These are phyloP conservation scores for Epinotia nisella DNA, from an alignment of 2,888 invertebrate species.

Conservation along the genomic window DNA sequence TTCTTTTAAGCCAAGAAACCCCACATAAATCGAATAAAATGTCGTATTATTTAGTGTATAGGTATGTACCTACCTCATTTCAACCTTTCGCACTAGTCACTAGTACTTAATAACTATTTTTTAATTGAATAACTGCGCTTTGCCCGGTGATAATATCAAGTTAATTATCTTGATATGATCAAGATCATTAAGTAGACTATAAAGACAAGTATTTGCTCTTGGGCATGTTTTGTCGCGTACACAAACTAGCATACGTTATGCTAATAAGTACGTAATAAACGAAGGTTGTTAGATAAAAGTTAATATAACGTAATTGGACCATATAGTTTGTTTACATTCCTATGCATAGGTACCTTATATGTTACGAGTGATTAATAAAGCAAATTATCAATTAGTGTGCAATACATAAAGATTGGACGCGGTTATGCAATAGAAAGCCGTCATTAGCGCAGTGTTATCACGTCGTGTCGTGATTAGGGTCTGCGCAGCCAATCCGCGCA, in stretches of 20 bases:
- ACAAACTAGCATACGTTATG: constrained; percentile 15
- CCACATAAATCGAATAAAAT: background rate
- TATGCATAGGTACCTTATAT: constrained; percentile 10
- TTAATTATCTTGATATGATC: constrained; percentile 1
- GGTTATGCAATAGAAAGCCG: constrained; percentile 68
- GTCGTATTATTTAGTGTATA: too few species aligned
- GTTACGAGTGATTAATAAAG: constrained; percentile 25
- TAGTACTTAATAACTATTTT: background rate
- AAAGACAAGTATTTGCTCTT: constrained; percentile 6
- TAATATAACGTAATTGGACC: constrained; percentile 12
- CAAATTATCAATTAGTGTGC: constrained; percentile 35
- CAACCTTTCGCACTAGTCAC: background rate
- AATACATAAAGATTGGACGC: constrained; percentile 48
- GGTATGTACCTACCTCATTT: background rate
- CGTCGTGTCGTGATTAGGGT: constrained; percentile 80
- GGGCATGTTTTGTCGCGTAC: background rate
- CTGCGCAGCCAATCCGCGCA: constrained; percentile 78
- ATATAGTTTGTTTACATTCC: constrained; percentile 29
- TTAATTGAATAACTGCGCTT: background rate
- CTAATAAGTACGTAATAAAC: constrained; percentile 16
- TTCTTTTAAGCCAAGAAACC: background rate
- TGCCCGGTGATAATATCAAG: background rate
- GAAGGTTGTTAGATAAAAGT: constrained; percentile 21
- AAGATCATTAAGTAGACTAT: constrained; percentile 9
- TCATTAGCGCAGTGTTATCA: constrained; percentile 82